Conservation (phyloP, 2,797 vertebrate species). For the Catharus ustulatus region DNA sequence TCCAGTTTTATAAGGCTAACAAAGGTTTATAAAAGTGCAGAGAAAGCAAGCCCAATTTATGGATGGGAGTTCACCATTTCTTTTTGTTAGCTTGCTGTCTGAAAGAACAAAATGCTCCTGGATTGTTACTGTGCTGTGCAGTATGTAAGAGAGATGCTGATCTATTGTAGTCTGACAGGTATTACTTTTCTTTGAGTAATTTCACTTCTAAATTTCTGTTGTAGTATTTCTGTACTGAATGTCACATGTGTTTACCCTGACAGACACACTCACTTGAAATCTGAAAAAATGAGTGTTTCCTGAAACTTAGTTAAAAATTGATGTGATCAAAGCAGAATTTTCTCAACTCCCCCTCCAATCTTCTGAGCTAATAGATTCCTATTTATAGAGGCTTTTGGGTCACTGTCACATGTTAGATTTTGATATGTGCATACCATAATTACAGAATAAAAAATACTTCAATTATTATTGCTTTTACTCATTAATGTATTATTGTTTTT, state of each 20-base stretch:
- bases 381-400: background rate
- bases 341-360: background rate
- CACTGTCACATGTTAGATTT: background rate
- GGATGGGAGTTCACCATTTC: background rate
- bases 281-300: background rate
- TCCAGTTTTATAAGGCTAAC: background rate
- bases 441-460: background rate
- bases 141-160: background rate
- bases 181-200: background rate
- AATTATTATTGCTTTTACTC: background rate
- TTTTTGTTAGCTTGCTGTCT: background rate
- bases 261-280: background rate
- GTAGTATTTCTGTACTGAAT: background rate
- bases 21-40: background rate
- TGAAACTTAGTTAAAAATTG: background rate
- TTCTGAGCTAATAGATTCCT: background rate
- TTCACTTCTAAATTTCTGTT: background rate
- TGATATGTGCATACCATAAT: background rate
- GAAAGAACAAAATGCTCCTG: background rate
- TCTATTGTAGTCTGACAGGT: background rate
- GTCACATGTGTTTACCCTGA: background rate
- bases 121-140: background rate
- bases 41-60: background rate
- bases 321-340: background rate
- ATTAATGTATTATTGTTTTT: background rate